These are phyloP conservation scores for Aporophyla lueneburgensis DNA, from an alignment of 2,888 invertebrate genomes.

Conservation along the genomic window DNA sequence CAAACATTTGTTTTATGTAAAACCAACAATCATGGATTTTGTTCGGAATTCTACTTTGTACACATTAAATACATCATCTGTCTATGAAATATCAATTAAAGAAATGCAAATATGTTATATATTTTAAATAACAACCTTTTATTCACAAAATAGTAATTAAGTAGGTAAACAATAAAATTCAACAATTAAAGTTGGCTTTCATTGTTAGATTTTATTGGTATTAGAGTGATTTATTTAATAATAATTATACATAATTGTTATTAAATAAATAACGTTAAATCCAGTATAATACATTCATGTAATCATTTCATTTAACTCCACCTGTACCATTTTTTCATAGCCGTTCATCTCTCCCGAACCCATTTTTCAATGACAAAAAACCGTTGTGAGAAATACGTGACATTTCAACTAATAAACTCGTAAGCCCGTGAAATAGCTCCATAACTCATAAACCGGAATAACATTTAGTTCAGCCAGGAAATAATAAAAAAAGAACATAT, in stretches of 20 bases:
- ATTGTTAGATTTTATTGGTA: background rate
- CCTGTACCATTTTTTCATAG: background rate
- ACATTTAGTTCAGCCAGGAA: slow-evolving; percentile 53
- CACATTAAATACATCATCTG: too few relatives aligned
- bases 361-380: slow-evolving; percentile 31
- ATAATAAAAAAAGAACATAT: slow-evolving; percentile 54
- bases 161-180: too few relatives aligned
- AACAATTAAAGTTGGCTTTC: too few relatives aligned
- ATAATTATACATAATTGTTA: too few relatives aligned
- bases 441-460: slow-evolving; percentile 54
- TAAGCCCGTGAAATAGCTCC: slow-evolving; percentile 31
- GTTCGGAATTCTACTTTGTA: too few relatives aligned
- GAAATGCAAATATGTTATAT: too few relatives aligned
- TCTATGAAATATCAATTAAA: too few relatives aligned
- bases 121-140: too few relatives aligned
- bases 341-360: background rate
- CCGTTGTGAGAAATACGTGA: slow-evolving; percentile 24
- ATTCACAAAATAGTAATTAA: too few relatives aligned
- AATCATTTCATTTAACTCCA: background rate
- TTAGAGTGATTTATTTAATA: too few relatives aligned
- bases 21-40: too few relatives aligned
- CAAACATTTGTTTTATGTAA: too few relatives aligned
- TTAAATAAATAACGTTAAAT: background rate
- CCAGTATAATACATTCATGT: background rate
- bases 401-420: slow-evolving; percentile 53